These are phyloP conservation scores for Frieseomelitta varia DNA, from an alignment of 1,140 invertebrate species.

Conservation along the genomic window DNA sequence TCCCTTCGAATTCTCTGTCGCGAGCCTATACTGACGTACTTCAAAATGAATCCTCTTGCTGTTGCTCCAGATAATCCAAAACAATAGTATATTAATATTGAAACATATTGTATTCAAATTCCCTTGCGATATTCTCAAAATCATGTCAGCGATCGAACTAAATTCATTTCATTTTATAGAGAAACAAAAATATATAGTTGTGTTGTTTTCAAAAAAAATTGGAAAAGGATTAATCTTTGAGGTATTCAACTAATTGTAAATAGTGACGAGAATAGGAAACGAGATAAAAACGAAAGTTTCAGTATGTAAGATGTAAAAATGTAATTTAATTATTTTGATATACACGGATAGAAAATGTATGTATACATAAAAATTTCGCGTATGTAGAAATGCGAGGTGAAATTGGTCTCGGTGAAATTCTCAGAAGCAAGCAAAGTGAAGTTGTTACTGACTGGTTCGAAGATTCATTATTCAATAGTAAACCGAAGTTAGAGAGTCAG, in stretches of 20 bases:
- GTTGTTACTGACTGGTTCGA: neutral
- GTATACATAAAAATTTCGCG: neutral
- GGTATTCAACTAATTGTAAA: neutral
- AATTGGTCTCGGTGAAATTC: neutral
- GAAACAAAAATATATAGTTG: too few species aligned
- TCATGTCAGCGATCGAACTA: neutral
- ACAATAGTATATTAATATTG: neutral
- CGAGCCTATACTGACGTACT: neutral
- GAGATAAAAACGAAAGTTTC: too few species aligned
- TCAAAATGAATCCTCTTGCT: neutral
- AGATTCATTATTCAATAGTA: neutral
- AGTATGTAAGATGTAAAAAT: too few species aligned
- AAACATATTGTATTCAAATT: neutral
- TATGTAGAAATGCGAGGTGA: neutral
- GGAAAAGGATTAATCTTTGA: too few species aligned
- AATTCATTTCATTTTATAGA: neutral
- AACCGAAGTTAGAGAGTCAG: neutral
- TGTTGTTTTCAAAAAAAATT: neutral
- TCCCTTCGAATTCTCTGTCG: neutral
- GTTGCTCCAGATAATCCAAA: constrained; percentile 10
- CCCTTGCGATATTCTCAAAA: neutral
- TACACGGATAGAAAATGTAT: neutral
- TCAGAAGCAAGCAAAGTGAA: neutral
- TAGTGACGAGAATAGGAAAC: too few species aligned
- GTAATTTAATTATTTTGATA: too few species aligned